Base-by-base conservation (phyloP, 2,797 vertebrate genomes). In the Halcyon chelicuti region DNA sequence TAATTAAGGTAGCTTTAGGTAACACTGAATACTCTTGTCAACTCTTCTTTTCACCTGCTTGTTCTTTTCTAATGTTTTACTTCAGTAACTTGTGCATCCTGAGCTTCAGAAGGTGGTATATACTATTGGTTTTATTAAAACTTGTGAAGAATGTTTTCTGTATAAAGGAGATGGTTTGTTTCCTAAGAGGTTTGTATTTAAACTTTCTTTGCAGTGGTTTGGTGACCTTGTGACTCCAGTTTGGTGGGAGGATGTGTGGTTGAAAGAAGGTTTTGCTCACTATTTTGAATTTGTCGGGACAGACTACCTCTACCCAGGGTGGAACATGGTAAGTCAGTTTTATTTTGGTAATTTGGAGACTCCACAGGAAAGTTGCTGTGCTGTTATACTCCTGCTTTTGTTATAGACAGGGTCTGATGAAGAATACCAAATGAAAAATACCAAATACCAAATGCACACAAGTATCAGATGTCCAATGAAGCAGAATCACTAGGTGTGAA, bases 231-330 rank as follows among this genome's bases (percentile, higher is more conserved):
- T 99, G 96, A 99, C 99, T 33, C 99, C 99, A 1, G 98, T 99
- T 46, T 99, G 99, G 99, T 99, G 99, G 99, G 99, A 99, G 96
- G 99, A 99, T 49, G 99, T 99, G 47, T 99, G 99, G 99, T 78
- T 99, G 40, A 99, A 99, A 87, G 99, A 99, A 98, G 99, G 99
- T 7, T 99, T 99, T 80, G 99, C 99, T 96, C 99, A 99, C 96
- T 99, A 99, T 98, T 99, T 99, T 66, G 99, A 99, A 97, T 99
- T 99, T 93, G 98, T 99, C 25, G 99, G 99, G 47, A 99, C 99
- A 10, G 99, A 99, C 97, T 99, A 99, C 97, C 99, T 99, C 95
- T 99, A 99, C 88, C 99, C 99, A 11, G 99, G 99, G 85, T 99
- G 99, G 99, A 99, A 99, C 97, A 99, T 99, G 99, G 99, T 99